Base-by-base conservation (phyloP, 2,113 vertebrate species). In the Marmota monax region DNA sequence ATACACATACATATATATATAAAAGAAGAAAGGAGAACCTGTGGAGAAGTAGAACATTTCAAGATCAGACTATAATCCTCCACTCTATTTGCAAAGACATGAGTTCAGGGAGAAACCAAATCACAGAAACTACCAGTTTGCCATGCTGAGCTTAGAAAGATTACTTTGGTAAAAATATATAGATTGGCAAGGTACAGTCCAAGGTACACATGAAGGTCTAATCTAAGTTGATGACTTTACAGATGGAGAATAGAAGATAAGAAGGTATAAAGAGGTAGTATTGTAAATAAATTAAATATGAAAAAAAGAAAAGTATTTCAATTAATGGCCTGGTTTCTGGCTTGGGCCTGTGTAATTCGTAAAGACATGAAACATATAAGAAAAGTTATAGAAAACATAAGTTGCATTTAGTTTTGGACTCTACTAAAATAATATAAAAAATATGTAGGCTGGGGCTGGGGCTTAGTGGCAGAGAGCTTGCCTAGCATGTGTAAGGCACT, bases 231-330 rank as follows among this genome's bases (percentile, higher is more conserved):
- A 61, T 77, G 51, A 82, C 70, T 78, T 58, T 77, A 72, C n/a
- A 74, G 12, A 73, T 23, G 20, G 87, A 34, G 58, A 87, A 69
- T 5, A 67, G 51, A 32, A 88, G 14, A 39, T 78, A 88, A 84
- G 63, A 61, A 80, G 14, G 27, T 42, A 84, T n/a, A 83, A 13
- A 51, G 83, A 53, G 65, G 12, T 16, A 63, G 78, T 29, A 88
- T 53, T 92, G 39, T 82, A 22, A 63, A 89, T 42, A 4, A 32
- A 83, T 77, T 70, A 79, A 73, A 88, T 12, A 18, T 84, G 89
- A 94, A 88, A 16, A 88, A 34, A 90, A 94, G 42, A 23, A 3
- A 61, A 94, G 37, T 45, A 13, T 91, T 69, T 91, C 58, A 94
- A 42, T 8, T 84, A n/a, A 88, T 78, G 73, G 82, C 16, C 7